A percentile compares a stretch with the other conserved stretches of the same genome.
phyloP scores from a whole-genome alignment of 2,797 vertebrate species.

The Odontamblyopus lacepedii region DNA sequence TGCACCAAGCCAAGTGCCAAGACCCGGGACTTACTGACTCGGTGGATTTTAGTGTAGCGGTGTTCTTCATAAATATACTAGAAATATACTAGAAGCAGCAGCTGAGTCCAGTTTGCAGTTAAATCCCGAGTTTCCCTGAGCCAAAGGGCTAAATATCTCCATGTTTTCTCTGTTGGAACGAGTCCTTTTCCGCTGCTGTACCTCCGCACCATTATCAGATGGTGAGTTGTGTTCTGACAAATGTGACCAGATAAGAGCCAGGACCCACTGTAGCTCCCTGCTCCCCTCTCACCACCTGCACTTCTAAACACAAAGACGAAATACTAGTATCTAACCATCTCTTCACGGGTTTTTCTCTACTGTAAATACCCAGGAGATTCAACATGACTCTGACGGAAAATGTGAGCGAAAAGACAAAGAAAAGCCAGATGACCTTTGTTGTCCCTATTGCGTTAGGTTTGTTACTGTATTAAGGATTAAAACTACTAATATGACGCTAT shows the following conservation, averaged over 20 bases:
- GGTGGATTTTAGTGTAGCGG: no score
- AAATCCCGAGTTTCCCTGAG: not conserved
- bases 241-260: conserved; percentile 9
- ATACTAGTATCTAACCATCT: not conserved
- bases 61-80: no score
- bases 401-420: no score
- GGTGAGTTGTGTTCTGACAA: conserved; percentile 2
- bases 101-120: not conserved
- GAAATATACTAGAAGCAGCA: not conserved
- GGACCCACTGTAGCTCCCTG: not conserved
- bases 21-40: no score
- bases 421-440: no score
- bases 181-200: conserved; percentile 15
- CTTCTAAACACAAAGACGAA: not conserved
- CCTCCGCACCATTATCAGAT: conserved; percentile 5
- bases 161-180: conserved; percentile 21
- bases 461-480: no score
- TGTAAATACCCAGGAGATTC: not conserved
- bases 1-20: no score
- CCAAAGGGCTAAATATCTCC: not conserved
- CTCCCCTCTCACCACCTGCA: not conserved
- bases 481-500: no score
- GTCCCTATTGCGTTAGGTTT: no score
- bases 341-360: not conserved
- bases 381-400: not conserved